Percentiles rank a stretch among this genome's conserved stretches.
phyloP scores from a whole-genome alignment of 2,113 vertebrate species.

The Casuarius casuarius region DNA sequence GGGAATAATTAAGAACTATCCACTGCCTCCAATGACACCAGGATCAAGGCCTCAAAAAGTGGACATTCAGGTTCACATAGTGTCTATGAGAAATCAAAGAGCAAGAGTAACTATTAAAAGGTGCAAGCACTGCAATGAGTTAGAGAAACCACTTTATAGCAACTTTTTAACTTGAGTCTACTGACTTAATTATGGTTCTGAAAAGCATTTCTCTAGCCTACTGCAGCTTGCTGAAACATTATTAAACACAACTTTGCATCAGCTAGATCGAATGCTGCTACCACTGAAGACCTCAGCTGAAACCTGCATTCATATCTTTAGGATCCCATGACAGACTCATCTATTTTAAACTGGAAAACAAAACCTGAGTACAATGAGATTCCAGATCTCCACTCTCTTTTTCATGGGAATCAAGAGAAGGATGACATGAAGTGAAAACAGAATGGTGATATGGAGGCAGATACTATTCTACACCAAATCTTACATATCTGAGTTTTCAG shows the following conservation, averaged over 20 bases:
- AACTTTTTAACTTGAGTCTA: background rate
- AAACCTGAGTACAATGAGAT: background rate
- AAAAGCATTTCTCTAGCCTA: background rate
- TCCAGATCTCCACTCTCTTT: background rate
- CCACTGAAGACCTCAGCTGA: background rate
- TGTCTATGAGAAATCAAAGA: background rate
- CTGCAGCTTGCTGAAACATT: background rate
- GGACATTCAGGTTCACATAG: background rate
- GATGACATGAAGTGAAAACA: too few species aligned
- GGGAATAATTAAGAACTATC: background rate
- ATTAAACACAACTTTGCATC: background rate
- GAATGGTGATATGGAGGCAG: background rate
- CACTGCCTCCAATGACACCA: rapidly evolving
- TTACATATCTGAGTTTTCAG: background rate
- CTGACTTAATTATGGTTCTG: background rate
- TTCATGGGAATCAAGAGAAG: background rate
- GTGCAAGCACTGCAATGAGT: background rate
- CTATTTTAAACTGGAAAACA: background rate
- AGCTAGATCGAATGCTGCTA: background rate
- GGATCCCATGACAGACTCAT: background rate
- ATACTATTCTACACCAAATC: background rate
- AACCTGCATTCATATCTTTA: background rate
- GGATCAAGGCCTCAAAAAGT: background rate
- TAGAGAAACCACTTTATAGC: background rate
- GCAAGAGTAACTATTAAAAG: background rate